Conservation (phyloP, 2,113 vertebrate genomes). For the Vireo altiloquus region DNA sequence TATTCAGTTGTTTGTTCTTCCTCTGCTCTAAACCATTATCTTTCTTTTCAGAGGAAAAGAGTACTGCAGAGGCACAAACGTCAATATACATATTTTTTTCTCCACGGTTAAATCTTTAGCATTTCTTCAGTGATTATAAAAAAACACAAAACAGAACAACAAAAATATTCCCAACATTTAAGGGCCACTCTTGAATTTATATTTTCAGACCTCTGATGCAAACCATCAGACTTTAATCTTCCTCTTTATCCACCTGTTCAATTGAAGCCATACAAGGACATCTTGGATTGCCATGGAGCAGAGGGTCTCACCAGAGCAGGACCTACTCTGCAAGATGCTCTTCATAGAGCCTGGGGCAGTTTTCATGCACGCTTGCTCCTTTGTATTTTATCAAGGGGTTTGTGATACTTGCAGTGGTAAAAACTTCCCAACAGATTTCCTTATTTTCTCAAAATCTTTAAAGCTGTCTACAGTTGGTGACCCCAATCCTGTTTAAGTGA, state of each 20-base stretch:
- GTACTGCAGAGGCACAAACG: not conserved
- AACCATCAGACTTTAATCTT: not conserved
- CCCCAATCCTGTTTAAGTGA: not conserved
- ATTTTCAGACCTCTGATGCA: not conserved
- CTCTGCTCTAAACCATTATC: not conserved
- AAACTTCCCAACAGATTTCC: not conserved
- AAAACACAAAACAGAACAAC: not conserved
- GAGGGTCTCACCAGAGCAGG: not conserved
- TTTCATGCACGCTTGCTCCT: not conserved
- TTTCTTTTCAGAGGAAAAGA: slow-evolving; percentile 15
- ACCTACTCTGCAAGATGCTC: not conserved
- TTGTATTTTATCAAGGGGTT: not conserved
- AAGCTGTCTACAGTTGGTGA: not conserved
- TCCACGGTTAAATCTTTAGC: not conserved
- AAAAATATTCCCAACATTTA: not conserved
- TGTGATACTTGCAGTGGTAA: not conserved
- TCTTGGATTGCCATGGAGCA: not conserved
- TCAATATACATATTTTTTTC: not conserved
- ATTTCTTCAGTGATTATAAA: not conserved
- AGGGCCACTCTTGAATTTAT: not conserved
- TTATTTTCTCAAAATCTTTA: not conserved
- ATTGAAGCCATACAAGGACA: not conserved
- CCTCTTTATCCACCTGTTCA: not conserved
- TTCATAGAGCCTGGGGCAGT: not conserved
- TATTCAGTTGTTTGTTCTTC: not conserved